Evolutionary conservation across 1,140 invertebrate genomes (phyloP).

Genomic region (Lepidurus apus): DNA sequence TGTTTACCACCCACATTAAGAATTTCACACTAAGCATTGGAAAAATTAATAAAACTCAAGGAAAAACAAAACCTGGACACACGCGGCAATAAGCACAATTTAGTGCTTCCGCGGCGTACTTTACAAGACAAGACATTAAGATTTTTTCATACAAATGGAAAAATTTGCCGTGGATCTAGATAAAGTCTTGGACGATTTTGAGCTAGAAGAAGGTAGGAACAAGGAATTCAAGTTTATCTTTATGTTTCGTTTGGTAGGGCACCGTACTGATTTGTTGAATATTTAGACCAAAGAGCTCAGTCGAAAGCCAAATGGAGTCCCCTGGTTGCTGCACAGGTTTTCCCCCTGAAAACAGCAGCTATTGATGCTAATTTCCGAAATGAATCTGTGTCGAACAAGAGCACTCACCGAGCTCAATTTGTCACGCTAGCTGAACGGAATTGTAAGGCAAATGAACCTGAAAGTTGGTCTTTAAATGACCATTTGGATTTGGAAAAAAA

Average conservation of each 20-base stretch:
- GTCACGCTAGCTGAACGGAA: not conserved
- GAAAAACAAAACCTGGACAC: too few relatives aligned
- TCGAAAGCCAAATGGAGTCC: not conserved
- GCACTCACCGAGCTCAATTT: not conserved
- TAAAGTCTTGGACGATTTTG: conserved; percentile 81
- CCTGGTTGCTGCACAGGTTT: not conserved
- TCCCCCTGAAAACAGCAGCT: not conserved
- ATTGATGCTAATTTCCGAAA: not conserved
- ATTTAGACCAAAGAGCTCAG: conserved; percentile 9
- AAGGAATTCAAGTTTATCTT: too few relatives aligned
- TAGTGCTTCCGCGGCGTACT: too few relatives aligned
- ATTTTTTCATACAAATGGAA: conserved; percentile 51
- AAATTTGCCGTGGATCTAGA: conserved; percentile 74
- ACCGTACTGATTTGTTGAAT: too few relatives aligned
- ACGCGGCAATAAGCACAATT: too few relatives aligned
- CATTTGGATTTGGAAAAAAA: not conserved
- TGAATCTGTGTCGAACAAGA: not conserved
- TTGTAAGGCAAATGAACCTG: not conserved
- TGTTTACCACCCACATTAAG: not conserved
- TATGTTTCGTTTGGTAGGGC: too few relatives aligned
- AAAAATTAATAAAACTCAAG: too few relatives aligned
- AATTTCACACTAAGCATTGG: too few relatives aligned
- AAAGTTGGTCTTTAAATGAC: not conserved
- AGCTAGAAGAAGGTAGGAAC: conserved; percentile 61
- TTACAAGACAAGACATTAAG: too few relatives aligned